These are phyloP conservation scores for Pseudomugil tenellus DNA, from an alignment of 2,797 vertebrate genomes.

Conservation along the genomic window DNA sequence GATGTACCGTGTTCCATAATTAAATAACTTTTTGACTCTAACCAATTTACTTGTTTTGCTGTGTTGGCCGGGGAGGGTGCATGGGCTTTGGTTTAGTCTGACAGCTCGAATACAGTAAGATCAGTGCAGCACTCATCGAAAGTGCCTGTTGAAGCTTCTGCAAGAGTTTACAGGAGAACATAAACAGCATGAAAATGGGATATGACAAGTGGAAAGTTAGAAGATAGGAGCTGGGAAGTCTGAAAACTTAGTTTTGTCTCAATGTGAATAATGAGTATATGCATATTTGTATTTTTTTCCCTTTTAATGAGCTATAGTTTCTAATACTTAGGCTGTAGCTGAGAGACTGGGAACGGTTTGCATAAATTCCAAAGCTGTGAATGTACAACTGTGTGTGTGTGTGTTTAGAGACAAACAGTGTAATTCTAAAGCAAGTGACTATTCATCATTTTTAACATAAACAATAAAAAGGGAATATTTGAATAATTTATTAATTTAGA, in stretches of 20 bases:
- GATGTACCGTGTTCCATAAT: conserved; percentile 66
- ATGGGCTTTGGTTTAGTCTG: conserved; percentile 58
- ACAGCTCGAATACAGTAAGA: conserved; percentile 54
- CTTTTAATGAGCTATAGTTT: not conserved
- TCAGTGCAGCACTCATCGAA: conserved; percentile 36
- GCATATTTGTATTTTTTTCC: not conserved
- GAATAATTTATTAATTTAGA: not conserved
- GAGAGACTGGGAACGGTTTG: not conserved
- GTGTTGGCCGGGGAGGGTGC: conserved; percentile 26
- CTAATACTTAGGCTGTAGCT: conserved; percentile 6
- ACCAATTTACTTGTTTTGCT: conserved; percentile 49
- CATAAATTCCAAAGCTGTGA: conserved; percentile 1
- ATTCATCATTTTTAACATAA: not conserved
- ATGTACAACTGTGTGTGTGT: not conserved
- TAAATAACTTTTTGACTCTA: conserved; percentile 55
- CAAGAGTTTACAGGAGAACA: conserved; percentile 35
- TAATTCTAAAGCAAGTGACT: not conserved
- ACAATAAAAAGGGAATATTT: not conserved
- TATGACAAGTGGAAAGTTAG: conserved; percentile 6
- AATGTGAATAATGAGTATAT: conserved; percentile 18
- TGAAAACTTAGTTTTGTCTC: conserved; percentile 15
- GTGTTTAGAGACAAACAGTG: not conserved
- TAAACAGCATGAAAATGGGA: conserved; percentile 23
- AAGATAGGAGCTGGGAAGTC: conserved; percentile 10
- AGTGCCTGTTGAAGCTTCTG: conserved; percentile 24